These are phyloP conservation scores for Cataglyphis rosenhaueri DNA, from an alignment of 2,888 invertebrate species.

Conservation along the genomic window DNA sequence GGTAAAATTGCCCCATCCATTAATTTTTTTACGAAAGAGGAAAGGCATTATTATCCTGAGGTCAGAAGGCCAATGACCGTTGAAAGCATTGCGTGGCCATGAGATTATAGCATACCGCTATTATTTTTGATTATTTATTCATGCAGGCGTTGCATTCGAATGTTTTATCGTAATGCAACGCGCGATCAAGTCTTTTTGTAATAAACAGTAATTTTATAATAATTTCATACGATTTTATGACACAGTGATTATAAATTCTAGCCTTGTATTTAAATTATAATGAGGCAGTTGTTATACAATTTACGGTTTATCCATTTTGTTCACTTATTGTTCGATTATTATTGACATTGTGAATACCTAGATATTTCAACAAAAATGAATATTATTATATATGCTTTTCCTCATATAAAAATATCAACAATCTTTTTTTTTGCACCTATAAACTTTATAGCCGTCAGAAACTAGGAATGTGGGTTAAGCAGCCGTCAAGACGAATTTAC, in stretches of 20 bases:
- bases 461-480: conserved; percentile 76
- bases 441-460: conserved; percentile 43
- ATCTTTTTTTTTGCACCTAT: conserved; percentile 4
- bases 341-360: not conserved
- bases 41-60: conserved; percentile 27
- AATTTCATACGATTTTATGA: conserved; percentile 34
- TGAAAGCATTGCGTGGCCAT: conserved; percentile 38
- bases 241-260: conserved; percentile 23
- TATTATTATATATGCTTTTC: conserved; percentile 25
- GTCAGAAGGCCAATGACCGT: conserved; percentile 46
- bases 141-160: conserved; percentile 38
- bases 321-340: not conserved
- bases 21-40: conserved; percentile 43
- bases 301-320: conserved; percentile 11
- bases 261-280: conserved; percentile 29
- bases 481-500: conserved; percentile 78
- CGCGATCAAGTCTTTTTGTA: conserved; percentile 26
- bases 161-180: conserved; percentile 20
- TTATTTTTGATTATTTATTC: conserved; percentile 51
- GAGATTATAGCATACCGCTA: conserved; percentile 28
- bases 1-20: conserved; percentile 35
- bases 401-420: conserved; percentile 5
- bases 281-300: not conserved
- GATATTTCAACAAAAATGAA: not conserved
- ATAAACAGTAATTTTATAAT: conserved; percentile 31